Conservation (phyloP, 2,888 invertebrate species). For the Lasioglossum vierecki region DNA sequence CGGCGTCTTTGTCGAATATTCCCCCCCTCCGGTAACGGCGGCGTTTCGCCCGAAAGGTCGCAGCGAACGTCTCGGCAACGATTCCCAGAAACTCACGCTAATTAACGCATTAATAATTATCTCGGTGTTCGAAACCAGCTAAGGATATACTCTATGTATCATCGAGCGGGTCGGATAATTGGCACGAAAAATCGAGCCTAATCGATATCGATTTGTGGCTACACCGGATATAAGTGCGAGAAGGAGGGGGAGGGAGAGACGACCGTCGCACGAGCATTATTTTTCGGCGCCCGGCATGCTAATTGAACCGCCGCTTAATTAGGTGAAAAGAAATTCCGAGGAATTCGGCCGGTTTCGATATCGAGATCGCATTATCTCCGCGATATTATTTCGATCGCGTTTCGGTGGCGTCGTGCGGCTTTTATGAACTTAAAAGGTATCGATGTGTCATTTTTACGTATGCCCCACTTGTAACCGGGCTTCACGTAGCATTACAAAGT, state of each 20-base stretch:
- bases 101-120: slow-evolving; percentile 58
- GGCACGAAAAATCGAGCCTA: slow-evolving; percentile 36
- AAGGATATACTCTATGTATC: background rate
- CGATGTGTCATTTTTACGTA: background rate
- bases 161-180: slow-evolving; percentile 30
- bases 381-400: background rate
- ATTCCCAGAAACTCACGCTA: slow-evolving; percentile 38
- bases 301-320: slow-evolving; percentile 12
- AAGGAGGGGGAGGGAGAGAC: too few relatives aligned
- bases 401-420: background rate
- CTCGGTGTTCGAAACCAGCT: background rate
- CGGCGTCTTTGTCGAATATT: slow-evolving; percentile 36
- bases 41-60: slow-evolving; percentile 15
- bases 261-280: background rate
- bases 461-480: background rate
- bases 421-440: background rate
- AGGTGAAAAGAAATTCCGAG: background rate
- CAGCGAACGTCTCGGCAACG: background rate
- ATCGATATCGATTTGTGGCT: background rate
- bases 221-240: background rate
- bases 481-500: background rate
- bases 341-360: background rate
- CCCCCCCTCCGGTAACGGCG: background rate
- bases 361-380: background rate
- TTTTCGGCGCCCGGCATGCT: background rate